Conservation (phyloP, 2,113 vertebrate species). For the Platichthys flesus region DNA sequence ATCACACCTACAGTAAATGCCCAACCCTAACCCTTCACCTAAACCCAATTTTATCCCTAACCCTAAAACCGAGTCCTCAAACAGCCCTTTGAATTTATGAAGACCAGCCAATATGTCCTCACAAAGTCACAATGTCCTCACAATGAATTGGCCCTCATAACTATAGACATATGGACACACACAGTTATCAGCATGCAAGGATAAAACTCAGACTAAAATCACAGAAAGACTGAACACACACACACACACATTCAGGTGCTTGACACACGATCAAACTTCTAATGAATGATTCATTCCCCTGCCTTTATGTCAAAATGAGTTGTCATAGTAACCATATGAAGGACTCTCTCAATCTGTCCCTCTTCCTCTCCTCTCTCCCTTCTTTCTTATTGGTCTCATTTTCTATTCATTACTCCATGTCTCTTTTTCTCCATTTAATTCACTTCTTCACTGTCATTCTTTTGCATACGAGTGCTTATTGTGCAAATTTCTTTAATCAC, state of each 20-base stretch:
- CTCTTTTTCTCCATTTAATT: neutral
- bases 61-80: too few species aligned
- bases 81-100: too few species aligned
- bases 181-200: neutral
- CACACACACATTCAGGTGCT: slow-evolving; percentile 21
- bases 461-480: neutral
- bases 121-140: too few species aligned
- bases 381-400: neutral
- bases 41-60: too few species aligned
- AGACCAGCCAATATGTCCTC: too few species aligned
- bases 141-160: too few species aligned
- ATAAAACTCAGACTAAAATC: slow-evolving; percentile 1
- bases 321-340: slow-evolving; percentile 67
- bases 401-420: slow-evolving; percentile 5
- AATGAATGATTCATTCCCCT: slow-evolving; percentile 64
- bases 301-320: slow-evolving; percentile 62
- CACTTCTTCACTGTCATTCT: slow-evolving; percentile 7
- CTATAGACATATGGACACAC: slow-evolving; percentile 1
- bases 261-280: slow-evolving; percentile 29
- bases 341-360: slow-evolving; percentile 17
- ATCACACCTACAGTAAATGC: too few species aligned
- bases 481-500: slow-evolving; percentile 3
- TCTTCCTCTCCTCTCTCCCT: too few species aligned
- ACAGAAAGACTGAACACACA: slow-evolving; percentile 7
- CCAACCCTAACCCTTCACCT: too few species aligned